Evolutionary conservation across 2,113 vertebrate genomes (phyloP).

Genomic region (Parotia lawesii): DNA sequence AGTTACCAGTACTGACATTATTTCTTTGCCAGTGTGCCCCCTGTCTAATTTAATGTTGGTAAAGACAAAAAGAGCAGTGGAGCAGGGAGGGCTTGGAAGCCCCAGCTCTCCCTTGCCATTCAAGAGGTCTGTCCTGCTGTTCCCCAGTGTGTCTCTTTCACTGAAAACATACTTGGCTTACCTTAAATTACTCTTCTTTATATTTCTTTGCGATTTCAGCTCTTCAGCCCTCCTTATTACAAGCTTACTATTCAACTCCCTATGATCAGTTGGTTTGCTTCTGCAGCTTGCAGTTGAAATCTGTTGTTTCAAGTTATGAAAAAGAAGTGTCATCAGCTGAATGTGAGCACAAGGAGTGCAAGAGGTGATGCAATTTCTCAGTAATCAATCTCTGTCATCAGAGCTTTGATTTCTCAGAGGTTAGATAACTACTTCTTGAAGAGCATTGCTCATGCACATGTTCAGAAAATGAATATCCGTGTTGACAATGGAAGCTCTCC

Average conservation of each 20-base stretch:
- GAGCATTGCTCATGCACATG: neutral
- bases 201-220: neutral
- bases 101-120: neutral
- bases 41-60: neutral
- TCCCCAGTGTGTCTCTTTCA: neutral
- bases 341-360: neutral
- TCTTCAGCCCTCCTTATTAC: neutral
- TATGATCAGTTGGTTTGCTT: neutral
- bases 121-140: neutral
- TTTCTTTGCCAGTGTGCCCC: neutral
- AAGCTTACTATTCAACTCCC: neutral
- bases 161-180: neutral
- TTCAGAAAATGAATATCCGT: neutral
- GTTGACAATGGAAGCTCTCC: neutral
- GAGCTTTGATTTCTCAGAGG: neutral
- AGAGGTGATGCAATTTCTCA: neutral
- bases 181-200: neutral
- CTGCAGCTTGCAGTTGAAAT: neutral
- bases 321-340: neutral
- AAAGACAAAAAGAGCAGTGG: neutral
- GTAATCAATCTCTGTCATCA: neutral
- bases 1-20: neutral
- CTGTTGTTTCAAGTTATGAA: neutral
- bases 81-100: neutral
- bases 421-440: neutral